Base-by-base conservation (phyloP, 2,888 invertebrate species). In the Drosophila meridiana region DNA sequence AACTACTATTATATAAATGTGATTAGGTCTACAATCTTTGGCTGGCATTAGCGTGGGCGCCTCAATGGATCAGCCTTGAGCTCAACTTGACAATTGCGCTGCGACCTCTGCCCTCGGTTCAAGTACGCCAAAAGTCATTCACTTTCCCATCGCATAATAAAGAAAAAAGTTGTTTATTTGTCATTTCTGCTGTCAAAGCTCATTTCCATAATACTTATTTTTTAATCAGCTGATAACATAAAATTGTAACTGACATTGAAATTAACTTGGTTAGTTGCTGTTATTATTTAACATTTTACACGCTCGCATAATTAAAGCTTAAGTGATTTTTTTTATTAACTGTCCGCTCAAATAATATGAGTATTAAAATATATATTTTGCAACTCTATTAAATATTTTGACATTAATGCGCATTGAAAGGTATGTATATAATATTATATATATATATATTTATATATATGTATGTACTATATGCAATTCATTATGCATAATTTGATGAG, bases 331-430 rank as follows among this genome's bases (percentile, higher is more conserved):
- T 43, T 77, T 73, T 63, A 78, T 69, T 40, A 60, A 73, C 62
- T 65, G 43, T 36, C 42, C 38, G 20, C 53, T 72, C 63, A 63
- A 71, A 71, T 64, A 47, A 50, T 61, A 26, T 55, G 45, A 43
- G 26, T 56, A 61, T 72, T 56, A 40, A 67, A 67, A 71, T 20
- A 34, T 56, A 26, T 60, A 34, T 48, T 52, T 40, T 72, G n/a
- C 48, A 42, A 47, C 63, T 59, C 48, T 73, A 64, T 47, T 69
- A 57, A 63, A 65, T 53, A 55, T 64, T 72, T 64, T 50, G 69
- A 85, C 81, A 83, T 83, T 86, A 83, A 83, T 86, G 53, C 67
- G 50, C 68, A 60, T 63, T 68, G 79, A 76, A 78, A 80, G 57
- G 59, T 32, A 26, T 9, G 20, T 45, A 9, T 34, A 32, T 48